Evolutionary conservation across 2,113 vertebrate genomes (phyloP), one percentile per base, ranked within the genome.

Genomic region (Hystrix cristata): DNA sequence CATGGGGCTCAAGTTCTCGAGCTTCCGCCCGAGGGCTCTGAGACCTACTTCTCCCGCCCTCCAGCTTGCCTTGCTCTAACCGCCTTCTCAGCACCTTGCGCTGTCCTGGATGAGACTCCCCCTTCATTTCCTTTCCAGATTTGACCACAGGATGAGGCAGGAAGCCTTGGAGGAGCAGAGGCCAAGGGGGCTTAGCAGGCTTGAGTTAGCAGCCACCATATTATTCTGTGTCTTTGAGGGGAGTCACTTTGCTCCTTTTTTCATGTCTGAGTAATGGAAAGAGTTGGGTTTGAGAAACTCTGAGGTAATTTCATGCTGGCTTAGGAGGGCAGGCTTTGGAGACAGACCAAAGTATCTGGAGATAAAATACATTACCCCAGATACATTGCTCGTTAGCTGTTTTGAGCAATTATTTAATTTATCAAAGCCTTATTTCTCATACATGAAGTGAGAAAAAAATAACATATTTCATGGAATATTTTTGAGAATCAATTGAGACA

Each of bases 401-500:
- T 95, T 92, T 87, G 86, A 92, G 21, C 38, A 90, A 86, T 87
- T 80, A 59, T 31, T 83, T 85, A 72, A 67, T 92, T 93, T 91
- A 74, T 91, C 16, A 23, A 48, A 88, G 34, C 16, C 43, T 91
- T n/a, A 67, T 57, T 97, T 95, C 27, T 82, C 34, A 83, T 34
- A 74, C 4, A 43, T 83, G 46, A 80, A 90, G 55, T 29, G 55
- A 53, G 48, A n/a, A 71, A 91, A 91, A 80, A 74, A 87, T 21
- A 82, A 46, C 29, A 11, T 48, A 74, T 7, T 55, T 64, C 31
- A 89, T 69, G 62, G 60, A 51, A 86, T 87, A 34, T 14, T 55
- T 94, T 82, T 88, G 82, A 80, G 72, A 95, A 94, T 96, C 71
- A 88, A 48, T 13, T 64, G 88, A 95, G 55, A 51, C 95, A 60